Conservation (phyloP, 2,888 invertebrate genomes). For the Elmis aenea region DNA sequence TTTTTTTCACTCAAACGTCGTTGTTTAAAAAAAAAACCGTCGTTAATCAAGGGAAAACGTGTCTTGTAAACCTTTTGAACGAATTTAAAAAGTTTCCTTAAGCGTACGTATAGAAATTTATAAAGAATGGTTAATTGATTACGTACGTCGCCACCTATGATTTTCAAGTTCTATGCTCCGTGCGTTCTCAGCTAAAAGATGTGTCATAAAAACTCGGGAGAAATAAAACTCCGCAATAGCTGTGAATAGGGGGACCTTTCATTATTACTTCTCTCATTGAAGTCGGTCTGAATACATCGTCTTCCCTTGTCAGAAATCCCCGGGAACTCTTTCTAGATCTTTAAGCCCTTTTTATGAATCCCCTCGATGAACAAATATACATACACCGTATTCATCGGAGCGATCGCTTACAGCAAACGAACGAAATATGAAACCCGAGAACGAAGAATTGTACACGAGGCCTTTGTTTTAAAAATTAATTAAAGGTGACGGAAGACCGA, state of each 20-base stretch:
- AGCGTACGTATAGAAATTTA: no score
- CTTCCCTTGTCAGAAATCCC: constrained; percentile 14
- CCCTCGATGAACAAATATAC: constrained; percentile 11
- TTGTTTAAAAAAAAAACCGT: no score
- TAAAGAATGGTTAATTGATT: no score
- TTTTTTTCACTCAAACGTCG: no score
- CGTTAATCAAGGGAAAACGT: no score
- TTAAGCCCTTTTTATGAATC: constrained; percentile 8
- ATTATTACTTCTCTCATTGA: constrained; percentile 21
- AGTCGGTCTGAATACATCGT: constrained; percentile 15
- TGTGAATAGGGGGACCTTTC: constrained; percentile 18
- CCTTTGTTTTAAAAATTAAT: constrained; percentile 12
- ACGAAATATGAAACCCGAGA: no score
- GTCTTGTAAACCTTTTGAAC: no score
- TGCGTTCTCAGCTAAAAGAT: no score
- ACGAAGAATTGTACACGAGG: not conserved
- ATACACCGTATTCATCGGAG: constrained; percentile 7
- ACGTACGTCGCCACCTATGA: no score
- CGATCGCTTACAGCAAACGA: no score
- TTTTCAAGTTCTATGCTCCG: no score
- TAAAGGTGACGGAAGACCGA: constrained; percentile 9
- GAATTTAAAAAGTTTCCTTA: no score
- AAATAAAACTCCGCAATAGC: constrained; percentile 15
- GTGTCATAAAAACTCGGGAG: constrained; percentile 15
- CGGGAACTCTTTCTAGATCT: constrained; percentile 14